Percentiles rank a stretch among this genome's conserved stretches.
Evolutionary conservation across 2,113 vertebrate species (phyloP).

Genomic region (Saccopteryx leptura): DNA sequence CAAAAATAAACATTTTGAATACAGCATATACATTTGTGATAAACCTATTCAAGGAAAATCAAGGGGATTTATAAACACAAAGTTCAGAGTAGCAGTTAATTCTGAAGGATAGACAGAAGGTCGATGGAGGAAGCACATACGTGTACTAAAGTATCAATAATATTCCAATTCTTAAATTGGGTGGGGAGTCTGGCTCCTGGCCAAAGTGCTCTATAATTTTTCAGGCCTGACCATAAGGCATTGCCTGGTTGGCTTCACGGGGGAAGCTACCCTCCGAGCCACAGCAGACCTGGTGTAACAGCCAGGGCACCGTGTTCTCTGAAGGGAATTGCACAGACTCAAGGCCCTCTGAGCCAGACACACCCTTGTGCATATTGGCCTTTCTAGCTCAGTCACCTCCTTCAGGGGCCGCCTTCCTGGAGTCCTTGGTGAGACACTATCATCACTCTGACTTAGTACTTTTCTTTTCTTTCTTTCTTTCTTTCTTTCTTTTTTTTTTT

Average conservation of each 20-base stretch:
- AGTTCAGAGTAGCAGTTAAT: neutral
- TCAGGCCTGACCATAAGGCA: neutral
- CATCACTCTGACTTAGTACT: neutral
- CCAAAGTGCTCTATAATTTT: neutral
- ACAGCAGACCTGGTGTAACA: neutral
- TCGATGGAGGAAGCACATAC: neutral
- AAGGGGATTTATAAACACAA: neutral
- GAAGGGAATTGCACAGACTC: neutral
- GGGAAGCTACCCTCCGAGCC: neutral
- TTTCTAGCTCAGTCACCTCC: neutral
- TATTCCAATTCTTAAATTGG: neutral
- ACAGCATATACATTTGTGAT: neutral
- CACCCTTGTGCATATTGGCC: neutral
- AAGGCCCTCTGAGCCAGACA: neutral
- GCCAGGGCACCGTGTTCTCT: neutral
- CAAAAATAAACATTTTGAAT: neutral
- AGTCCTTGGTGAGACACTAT: neutral
- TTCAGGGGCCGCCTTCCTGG: neutral
- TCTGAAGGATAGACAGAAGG: neutral
- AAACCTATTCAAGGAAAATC: neutral
- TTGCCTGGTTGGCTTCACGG: neutral
- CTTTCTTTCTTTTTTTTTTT: too few relatives aligned
- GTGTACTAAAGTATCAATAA: neutral
- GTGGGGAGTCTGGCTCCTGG: neutral
- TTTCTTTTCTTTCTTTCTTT: neutral